phyloP scores from a whole-genome alignment of 2,113 vertebrate genomes.

The Rafetus swinhoei region DNA sequence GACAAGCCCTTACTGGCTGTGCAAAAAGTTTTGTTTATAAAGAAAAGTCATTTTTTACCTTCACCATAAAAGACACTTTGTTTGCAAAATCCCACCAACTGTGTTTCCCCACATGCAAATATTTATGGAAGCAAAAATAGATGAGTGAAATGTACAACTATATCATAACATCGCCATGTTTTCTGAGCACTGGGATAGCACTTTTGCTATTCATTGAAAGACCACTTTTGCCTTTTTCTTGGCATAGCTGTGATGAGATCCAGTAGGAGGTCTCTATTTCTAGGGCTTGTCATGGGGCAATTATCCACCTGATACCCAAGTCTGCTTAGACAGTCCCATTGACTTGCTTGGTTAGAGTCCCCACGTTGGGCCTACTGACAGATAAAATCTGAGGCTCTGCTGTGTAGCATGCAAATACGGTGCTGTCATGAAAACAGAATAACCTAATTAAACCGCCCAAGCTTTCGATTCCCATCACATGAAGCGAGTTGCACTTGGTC shows the following conservation, averaged over 20 bases:
- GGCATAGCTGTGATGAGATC: not conserved
- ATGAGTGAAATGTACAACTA: not conserved
- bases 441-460: not conserved
- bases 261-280: not conserved
- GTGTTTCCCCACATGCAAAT: not conserved
- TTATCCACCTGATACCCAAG: not conserved
- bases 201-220: not conserved
- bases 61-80: not conserved
- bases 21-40: not conserved
- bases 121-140: not conserved
- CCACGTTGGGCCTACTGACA: not conserved
- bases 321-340: not conserved
- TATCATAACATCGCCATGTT: not conserved
- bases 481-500: not conserved
- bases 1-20: not conserved
- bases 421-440: not conserved
- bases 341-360: not conserved
- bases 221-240: not conserved
- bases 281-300: not conserved
- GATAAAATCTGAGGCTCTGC: not conserved
- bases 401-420: not conserved
- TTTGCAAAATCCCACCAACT: not conserved
- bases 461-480: not conserved
- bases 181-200: not conserved
- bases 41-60: not conserved